Evolutionary conservation across 1,140 invertebrate genomes (phyloP), one percentile per base, ranked within the genome.

Genomic region (Pristionchus pacificus): DNA sequence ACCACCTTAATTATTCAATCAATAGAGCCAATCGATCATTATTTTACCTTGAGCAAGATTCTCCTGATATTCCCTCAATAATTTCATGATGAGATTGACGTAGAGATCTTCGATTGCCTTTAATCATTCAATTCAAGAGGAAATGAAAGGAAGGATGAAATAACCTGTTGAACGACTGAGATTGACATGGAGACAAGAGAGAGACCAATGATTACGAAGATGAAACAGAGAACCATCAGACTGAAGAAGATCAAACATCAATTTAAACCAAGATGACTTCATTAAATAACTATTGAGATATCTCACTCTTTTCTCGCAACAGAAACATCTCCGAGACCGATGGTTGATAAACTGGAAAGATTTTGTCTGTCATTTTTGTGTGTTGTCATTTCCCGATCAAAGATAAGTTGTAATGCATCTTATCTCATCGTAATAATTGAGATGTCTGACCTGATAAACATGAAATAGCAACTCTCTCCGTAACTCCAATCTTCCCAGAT

Each of bases 401-500:
- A 28, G 10, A 68, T 69, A 49, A 49, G 19, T 49, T 49, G 38
- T 49, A 6, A 49, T 49, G 6, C 38, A 19, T 49, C 38, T 49
- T 10, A 49, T 49, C 38, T 49, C 38, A 6, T 6, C 38, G 38
- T 6, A 10, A 19, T 6, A 10, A 19, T 19, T 49, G 38, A 24
- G 19, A 24, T 25, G 49, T 2, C 65, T 49, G 19, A 72, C 31
- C 77, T 79, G 49, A 83, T 83, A 63, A 83, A 84, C 78, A 84
- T 79, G 57, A 83, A 83, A 68, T 83, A 83, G 28, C 67, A 72
- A 24, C 70, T 72, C 60, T 81, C 72, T 38, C 66, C 70, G 67
- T 83, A 83, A 13, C 77, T 77, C 81, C 81, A 83, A 55, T 84
- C 78, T 62, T 83, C 81, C 82, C 82, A 83, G 28, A 84, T 57